Base-by-base conservation (phyloP, 2,113 vertebrate species). In the Lepidothrix coronata region DNA sequence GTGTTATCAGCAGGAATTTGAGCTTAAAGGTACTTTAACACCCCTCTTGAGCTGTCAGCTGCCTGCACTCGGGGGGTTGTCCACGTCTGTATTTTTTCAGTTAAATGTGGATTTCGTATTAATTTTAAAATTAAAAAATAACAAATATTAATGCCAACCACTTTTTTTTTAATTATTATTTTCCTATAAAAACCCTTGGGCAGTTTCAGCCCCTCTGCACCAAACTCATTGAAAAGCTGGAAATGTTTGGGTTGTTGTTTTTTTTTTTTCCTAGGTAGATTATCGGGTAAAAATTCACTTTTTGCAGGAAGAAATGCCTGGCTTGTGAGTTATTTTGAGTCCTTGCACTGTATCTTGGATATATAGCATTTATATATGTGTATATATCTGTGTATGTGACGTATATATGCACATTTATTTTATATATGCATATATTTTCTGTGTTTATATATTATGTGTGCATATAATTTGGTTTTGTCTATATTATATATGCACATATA, bases 1-100 rank as follows among this genome's bases (percentile, higher is more conserved):
- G 82, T 8, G 3, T 95, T 93, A 90, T 90, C 94, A 79, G 75
- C 62, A 92, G 79, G 57, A 85, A 85, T 90, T 96, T 46, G 48
- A 90, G 48, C 1, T 70, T 43, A 23, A 72, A 79, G 30, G 62
- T 27, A 4, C 75, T 92, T 82, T 63, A 90, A 82, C 72, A 44
- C 44, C 65, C 43, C 48, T 23, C 57, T 66, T 28, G 31, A 89
- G 76, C 91, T 35, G 66, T 28, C 51, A 81, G 75, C 89, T 31
- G 74, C 76, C 55, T 51, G 41, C 90, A 43, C 41, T 14, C 21
- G 0, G 18, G 19, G 15, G 31, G 84, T 66, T 37, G 16, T 19
- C 55, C 41, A 7, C 51, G 3, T 33, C 52, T 43, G 6, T 23
- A 1, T 58, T 71, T 70, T 59, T 62, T 39, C 63, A 48, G 1